phyloP scores from a whole-genome alignment of 2,113 vertebrate genomes.

The Arizona elegans region DNA sequence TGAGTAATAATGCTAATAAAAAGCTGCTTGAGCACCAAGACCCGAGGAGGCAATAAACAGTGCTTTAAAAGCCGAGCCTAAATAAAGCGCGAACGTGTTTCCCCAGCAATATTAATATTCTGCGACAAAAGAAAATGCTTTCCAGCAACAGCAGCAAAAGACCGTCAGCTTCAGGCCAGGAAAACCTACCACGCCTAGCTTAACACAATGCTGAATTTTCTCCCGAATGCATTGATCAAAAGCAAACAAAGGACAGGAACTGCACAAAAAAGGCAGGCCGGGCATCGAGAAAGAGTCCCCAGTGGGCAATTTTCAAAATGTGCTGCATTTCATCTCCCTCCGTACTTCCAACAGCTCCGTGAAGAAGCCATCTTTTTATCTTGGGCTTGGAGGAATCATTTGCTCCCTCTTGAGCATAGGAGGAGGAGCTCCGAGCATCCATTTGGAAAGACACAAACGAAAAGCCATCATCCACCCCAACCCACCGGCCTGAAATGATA shows the following conservation, averaged over 20 bases:
- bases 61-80: neutral
- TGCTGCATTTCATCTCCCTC: neutral
- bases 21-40: neutral
- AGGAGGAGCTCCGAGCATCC: conserved; percentile 46
- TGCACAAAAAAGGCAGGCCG: neutral
- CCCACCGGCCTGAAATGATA: conserved; percentile 42
- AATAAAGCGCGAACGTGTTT: neutral
- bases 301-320: neutral
- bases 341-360: conserved; percentile 19
- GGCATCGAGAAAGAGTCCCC: neutral
- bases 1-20: neutral
- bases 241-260: conserved; percentile 2
- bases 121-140: neutral
- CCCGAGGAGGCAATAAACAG: neutral
- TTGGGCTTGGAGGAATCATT: conserved; percentile 43
- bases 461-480: conserved; percentile 43
- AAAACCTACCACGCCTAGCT: conserved; percentile 7
- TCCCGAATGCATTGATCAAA: conserved; percentile 5
- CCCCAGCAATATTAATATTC: neutral
- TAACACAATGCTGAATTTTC: neutral
- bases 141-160: neutral
- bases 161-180: conserved; percentile 15
- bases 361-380: conserved; percentile 44
- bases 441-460: conserved; percentile 47
- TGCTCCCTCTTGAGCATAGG: conserved; percentile 34